These are phyloP conservation scores for Folsomia manolachei DNA, from an alignment of 2,888 invertebrate genomes.

Conservation along the genomic window DNA sequence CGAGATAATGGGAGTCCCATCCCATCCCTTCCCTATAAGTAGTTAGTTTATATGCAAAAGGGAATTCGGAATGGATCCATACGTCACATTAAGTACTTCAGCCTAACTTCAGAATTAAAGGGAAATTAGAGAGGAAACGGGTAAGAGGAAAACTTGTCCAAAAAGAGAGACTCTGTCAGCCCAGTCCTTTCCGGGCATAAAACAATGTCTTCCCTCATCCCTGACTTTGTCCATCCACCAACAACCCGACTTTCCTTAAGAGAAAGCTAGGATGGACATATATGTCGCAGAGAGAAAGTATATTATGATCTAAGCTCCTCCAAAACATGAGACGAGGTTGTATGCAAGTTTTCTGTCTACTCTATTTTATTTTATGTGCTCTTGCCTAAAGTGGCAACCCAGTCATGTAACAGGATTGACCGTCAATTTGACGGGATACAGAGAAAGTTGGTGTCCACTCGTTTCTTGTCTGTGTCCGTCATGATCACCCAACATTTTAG, in stretches of 20 bases:
- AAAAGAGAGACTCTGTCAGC: slow-evolving; percentile 42
- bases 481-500: no score
- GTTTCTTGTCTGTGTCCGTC: no score
- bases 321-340: neutral
- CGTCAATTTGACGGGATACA: no score
- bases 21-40: slow-evolving; percentile 49
- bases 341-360: neutral
- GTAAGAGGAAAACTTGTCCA: slow-evolving; percentile 28
- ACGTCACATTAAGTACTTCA: slow-evolving; percentile 49
- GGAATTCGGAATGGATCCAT: slow-evolving; percentile 50
- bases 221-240: slow-evolving; percentile 35
- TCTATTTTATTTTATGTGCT: neutral
- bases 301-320: neutral
- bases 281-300: neutral
- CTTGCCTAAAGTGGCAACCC: neutral
- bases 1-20: slow-evolving; percentile 46
- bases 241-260: neutral
- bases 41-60: slow-evolving; percentile 51
- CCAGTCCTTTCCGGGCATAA: slow-evolving; percentile 42
- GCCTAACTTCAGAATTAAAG: slow-evolving; percentile 48
- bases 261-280: neutral
- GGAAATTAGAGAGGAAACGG: slow-evolving; percentile 47
- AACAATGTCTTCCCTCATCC: slow-evolving; percentile 42
- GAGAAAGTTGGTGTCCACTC: no score
- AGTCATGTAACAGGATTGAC: no score